phyloP scores from a whole-genome alignment of 2,797 vertebrate species.

The Dicrostonyx torquatus region DNA sequence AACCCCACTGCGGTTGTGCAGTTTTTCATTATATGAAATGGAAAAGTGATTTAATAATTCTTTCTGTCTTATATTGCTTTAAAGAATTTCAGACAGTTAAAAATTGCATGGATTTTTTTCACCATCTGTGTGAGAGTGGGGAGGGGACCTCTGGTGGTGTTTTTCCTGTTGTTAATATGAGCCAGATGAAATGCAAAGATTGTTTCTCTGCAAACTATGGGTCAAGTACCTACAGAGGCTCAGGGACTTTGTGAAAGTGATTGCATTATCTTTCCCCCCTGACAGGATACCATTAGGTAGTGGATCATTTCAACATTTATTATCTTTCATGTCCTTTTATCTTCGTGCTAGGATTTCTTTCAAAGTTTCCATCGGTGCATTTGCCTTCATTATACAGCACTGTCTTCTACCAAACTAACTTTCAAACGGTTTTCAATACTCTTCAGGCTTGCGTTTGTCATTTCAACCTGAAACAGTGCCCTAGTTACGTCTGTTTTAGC shows the following conservation, averaged over 20 bases:
- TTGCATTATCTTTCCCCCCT: slow-evolving; percentile 94
- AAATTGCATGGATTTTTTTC: slow-evolving; percentile 89
- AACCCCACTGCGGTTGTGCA: slow-evolving; percentile 88
- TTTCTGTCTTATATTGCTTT: slow-evolving; percentile 90
- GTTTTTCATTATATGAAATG: slow-evolving; percentile 94
- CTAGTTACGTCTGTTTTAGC: slow-evolving; percentile 86
- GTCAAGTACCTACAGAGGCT: slow-evolving; percentile 93
- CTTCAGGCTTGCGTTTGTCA: slow-evolving; percentile 86
- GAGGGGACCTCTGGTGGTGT: slow-evolving; percentile 88
- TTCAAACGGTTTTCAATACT: slow-evolving; percentile 85
- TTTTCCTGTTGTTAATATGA: slow-evolving; percentile 92
- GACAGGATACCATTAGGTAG: slow-evolving; percentile 95
- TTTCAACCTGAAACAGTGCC: slow-evolving; percentile 85
- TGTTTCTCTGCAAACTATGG: slow-evolving; percentile 92
- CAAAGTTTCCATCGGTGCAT: slow-evolving; percentile 86
- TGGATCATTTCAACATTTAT: slow-evolving; percentile 94
- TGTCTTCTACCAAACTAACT: slow-evolving; percentile 85
- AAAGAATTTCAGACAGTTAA: slow-evolving; percentile 91
- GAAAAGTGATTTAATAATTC: slow-evolving; percentile 91
- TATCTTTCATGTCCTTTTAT: slow-evolving; percentile 93
- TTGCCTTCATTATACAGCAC: slow-evolving; percentile 87
- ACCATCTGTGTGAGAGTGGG: slow-evolving; percentile 92
- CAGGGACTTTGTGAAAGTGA: slow-evolving; percentile 94
- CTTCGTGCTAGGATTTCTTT: slow-evolving; percentile 88
- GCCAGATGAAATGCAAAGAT: slow-evolving; percentile 94